Percentiles rank a stretch among this genome's conserved stretches.
These are phyloP conservation scores for Ceratoteleas bidentatus DNA, from an alignment of 1,140 invertebrate genomes.

Conservation along the genomic window DNA sequence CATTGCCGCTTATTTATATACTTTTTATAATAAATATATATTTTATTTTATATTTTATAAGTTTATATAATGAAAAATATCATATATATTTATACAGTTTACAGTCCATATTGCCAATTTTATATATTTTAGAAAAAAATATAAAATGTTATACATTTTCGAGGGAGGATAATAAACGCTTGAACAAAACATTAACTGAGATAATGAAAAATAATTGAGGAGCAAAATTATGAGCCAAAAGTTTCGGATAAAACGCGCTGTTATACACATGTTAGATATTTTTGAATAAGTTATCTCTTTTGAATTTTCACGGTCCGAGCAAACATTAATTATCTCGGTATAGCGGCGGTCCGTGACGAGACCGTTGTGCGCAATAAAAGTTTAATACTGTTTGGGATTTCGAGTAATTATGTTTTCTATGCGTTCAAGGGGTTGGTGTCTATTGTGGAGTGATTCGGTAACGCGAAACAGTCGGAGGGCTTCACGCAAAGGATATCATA, in stretches of 20 bases:
- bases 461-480: constrained; percentile 62
- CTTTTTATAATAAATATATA: too few species aligned
- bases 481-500: constrained; percentile 41
- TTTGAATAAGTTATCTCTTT: constrained; percentile 62
- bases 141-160: too few species aligned
- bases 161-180: too few species aligned
- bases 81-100: too few species aligned
- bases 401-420: constrained; percentile 76
- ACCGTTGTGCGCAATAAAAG: constrained; percentile 69
- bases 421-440: constrained; percentile 68
- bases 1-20: too few species aligned
- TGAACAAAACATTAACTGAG: constrained; percentile 9
- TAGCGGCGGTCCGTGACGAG: constrained; percentile 54
- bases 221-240: constrained; percentile 30
- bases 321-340: constrained; percentile 66
- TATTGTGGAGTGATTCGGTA: constrained; percentile 73
- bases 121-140: too few species aligned
- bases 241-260: constrained; percentile 39
- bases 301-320: too few species aligned
- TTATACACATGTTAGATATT: constrained; percentile 43
- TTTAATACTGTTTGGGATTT: constrained; percentile 77
- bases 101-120: too few species aligned
- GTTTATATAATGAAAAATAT: too few species aligned
- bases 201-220: constrained; percentile 35
- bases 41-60: too few species aligned